A percentile compares a stretch with the other conserved stretches of the same genome.
Conservation (phyloP, 2,888 invertebrate genomes). For the Polyommatus iphigenia region DNA sequence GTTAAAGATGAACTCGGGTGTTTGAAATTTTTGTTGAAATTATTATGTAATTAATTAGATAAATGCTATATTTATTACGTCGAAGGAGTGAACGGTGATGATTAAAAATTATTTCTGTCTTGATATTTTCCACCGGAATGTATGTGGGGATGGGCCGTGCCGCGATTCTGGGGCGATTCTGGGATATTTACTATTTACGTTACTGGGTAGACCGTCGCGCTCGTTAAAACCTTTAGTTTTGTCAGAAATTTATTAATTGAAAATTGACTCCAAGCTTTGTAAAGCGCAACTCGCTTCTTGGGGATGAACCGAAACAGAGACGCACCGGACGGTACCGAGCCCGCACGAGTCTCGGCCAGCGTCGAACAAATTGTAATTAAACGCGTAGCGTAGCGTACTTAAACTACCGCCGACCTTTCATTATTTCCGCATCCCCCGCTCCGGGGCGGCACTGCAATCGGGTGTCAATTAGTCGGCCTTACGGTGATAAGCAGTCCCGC, state of each 20-base stretch:
- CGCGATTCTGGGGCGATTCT: slow-evolving; percentile 43
- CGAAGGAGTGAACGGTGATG: slow-evolving; percentile 59
- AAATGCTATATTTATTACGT: slow-evolving; percentile 78
- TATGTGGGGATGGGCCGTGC: slow-evolving; percentile 64
- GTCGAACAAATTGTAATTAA: slow-evolving; percentile 55
- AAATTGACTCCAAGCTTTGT: slow-evolving; percentile 2
- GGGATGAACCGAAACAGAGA: background rate
- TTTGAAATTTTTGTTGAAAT: slow-evolving; percentile 79
- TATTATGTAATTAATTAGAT: slow-evolving; percentile 78
- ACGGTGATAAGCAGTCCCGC: slow-evolving; percentile 58
- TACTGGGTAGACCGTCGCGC: slow-evolving; percentile 48
- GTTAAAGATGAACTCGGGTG: slow-evolving; percentile 71
- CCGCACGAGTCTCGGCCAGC: slow-evolving; percentile 43
- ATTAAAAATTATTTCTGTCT: slow-evolving; percentile 79
- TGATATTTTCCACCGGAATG: slow-evolving; percentile 70
- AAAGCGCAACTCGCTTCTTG: background rate
- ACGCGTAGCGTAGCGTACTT: slow-evolving; percentile 58
- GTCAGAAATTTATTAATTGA: background rate
- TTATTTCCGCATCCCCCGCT: slow-evolving; percentile 58
- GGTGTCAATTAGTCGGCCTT: slow-evolving; percentile 76
- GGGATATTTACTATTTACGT: slow-evolving; percentile 54
- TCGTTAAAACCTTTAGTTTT: background rate
- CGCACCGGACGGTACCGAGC: slow-evolving; percentile 18
- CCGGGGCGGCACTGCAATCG: slow-evolving; percentile 54
- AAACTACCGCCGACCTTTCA: slow-evolving; percentile 62